Conservation (phyloP, 2,797 vertebrate species). For the Xenopus petersii region DNA sequence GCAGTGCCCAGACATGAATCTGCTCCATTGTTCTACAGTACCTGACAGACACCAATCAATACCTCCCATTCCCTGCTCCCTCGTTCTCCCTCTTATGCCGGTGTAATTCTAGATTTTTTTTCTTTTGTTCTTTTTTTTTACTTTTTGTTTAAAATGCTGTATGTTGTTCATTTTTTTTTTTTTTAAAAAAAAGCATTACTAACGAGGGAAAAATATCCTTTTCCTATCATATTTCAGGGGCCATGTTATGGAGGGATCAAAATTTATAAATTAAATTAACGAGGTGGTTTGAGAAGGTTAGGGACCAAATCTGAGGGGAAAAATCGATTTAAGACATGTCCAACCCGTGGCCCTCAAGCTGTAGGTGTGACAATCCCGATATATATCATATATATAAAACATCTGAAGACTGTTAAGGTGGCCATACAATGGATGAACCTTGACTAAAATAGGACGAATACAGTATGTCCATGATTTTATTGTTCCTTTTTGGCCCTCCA, state of each 20-base stretch:
- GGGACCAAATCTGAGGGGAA: too few relatives aligned
- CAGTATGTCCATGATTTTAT: too few relatives aligned
- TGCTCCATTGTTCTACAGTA: slow-evolving; percentile 51
- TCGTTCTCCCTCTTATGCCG: slow-evolving; percentile 26
- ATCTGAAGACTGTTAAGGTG: too few relatives aligned
- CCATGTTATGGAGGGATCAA: background rate
- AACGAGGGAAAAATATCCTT: background rate
- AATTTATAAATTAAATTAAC: too few relatives aligned
- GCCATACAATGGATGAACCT: too few relatives aligned
- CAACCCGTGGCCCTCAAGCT: too few relatives aligned
- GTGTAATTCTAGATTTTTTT: slow-evolving; percentile 32
- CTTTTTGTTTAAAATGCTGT: slow-evolving; percentile 22
- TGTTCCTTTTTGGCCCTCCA: too few relatives aligned
- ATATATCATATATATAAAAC: too few relatives aligned
- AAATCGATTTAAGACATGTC: too few relatives aligned
- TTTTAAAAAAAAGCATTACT: slow-evolving; percentile 7
- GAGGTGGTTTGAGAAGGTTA: too few relatives aligned
- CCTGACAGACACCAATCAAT: slow-evolving; percentile 56
- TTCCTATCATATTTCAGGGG: slow-evolving; percentile 8
- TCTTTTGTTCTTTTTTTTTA: slow-evolving; percentile 2
- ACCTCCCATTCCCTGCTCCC: slow-evolving; percentile 38
- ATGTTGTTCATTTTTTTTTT: slow-evolving; percentile 7
- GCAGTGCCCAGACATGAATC: slow-evolving; percentile 53
- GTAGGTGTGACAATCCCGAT: too few relatives aligned
- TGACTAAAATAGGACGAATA: too few relatives aligned